Conservation (phyloP, 2,113 vertebrate species). For the Hystrix brachyura region DNA sequence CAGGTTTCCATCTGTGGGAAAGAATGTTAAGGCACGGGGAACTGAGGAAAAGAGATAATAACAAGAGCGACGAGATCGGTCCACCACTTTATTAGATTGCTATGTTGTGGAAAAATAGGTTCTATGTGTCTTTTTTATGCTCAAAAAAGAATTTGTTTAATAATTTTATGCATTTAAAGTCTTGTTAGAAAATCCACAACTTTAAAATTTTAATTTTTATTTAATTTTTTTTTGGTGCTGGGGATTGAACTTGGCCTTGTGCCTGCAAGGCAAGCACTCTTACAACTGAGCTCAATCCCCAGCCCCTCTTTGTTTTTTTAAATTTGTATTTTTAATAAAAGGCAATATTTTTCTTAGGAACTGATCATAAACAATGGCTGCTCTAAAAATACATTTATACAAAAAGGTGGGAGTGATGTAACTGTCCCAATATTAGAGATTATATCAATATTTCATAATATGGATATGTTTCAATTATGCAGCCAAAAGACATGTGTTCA, state of each 20-base stretch:
- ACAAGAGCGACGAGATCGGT: not conserved
- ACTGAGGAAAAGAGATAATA: slow-evolving; percentile 43
- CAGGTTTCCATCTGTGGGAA: not conserved
- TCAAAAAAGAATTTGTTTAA: not conserved
- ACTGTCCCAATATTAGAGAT: not conserved
- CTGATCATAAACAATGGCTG: not conserved
- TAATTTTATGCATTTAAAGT: not conserved
- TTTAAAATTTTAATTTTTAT: slow-evolving; percentile 46
- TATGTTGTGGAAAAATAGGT: not conserved
- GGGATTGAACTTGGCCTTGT: too few relatives aligned
- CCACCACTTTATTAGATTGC: not conserved
- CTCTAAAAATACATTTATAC: not conserved
- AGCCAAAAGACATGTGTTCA: not conserved
- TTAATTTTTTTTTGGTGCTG: too few relatives aligned
- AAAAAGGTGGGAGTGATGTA: not conserved
- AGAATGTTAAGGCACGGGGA: not conserved
- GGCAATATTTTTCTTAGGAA: not conserved
- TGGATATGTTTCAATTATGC: not conserved
- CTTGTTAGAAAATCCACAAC: not conserved
- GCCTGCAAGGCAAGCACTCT: too few relatives aligned
- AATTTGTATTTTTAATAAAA: slow-evolving; percentile 34
- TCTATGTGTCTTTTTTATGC: not conserved
- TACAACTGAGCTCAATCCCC: too few relatives aligned
- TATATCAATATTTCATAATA: not conserved
- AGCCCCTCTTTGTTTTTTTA: not conserved